Evolutionary conservation across 2,888 invertebrate genomes (phyloP).

Genomic region (Tholera decimalis): DNA sequence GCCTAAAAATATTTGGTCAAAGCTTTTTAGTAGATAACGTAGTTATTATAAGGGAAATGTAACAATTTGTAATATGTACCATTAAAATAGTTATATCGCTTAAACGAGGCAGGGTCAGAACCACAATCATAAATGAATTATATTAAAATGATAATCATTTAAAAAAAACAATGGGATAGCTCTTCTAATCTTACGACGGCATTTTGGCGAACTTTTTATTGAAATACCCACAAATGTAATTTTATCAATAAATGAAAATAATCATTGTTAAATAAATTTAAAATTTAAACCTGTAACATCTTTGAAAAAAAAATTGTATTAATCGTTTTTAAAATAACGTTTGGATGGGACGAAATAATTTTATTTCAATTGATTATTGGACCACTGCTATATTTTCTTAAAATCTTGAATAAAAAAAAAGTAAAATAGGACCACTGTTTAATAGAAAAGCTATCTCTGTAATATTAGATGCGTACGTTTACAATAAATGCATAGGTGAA

Average conservation of each 20-base stretch:
- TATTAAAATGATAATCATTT: slow-evolving; percentile 76
- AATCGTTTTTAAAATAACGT: slow-evolving; percentile 57
- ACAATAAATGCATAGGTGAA: slow-evolving; percentile 72
- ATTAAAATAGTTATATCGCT: slow-evolving; percentile 87
- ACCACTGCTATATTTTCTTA: slow-evolving; percentile 88
- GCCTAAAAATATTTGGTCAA: slow-evolving; percentile 86
- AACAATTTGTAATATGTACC: slow-evolving; percentile 83
- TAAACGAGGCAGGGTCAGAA: slow-evolving; percentile 90
- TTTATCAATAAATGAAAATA: slow-evolving; percentile 38
- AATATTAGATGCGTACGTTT: slow-evolving; percentile 77
- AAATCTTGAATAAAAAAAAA: slow-evolving; percentile 70
- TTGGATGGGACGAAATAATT: slow-evolving; percentile 35
- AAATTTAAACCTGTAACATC: slow-evolving; percentile 30
- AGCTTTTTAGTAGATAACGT: slow-evolving; percentile 79
- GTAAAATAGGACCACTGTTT: slow-evolving; percentile 82
- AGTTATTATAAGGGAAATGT: slow-evolving; percentile 71
- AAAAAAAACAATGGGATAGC: slow-evolving; percentile 80
- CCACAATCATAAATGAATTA: slow-evolving; percentile 85
- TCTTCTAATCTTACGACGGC: slow-evolving; percentile 75
- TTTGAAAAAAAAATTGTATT: slow-evolving; percentile 33
- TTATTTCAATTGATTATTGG: slow-evolving; percentile 76
- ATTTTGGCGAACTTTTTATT: slow-evolving; percentile 60
- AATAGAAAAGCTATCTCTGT: slow-evolving; percentile 87
- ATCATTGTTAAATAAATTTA: slow-evolving; percentile 42
- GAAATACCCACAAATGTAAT: slow-evolving; percentile 44